These are phyloP conservation scores for Strigamia transsilvanica DNA, from an alignment of 2,888 invertebrate species.

Conservation along the genomic window DNA sequence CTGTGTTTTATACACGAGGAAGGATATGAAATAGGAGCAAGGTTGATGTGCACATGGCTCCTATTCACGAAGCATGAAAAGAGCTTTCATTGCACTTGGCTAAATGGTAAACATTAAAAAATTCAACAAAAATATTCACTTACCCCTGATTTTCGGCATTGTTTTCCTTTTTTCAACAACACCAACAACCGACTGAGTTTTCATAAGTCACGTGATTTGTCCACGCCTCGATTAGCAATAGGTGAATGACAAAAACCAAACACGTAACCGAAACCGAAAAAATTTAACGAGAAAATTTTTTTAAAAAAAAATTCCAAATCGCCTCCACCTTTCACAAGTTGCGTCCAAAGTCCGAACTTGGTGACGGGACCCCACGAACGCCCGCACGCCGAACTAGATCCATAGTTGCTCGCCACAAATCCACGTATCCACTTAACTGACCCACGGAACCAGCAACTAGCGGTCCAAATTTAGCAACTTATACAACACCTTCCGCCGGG, in stretches of 20 bases:
- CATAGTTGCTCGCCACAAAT: slow-evolving; percentile 1
- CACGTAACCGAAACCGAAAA: neutral
- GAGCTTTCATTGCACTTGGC: neutral
- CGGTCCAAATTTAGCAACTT: slow-evolving; percentile 34
- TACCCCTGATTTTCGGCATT: slow-evolving; percentile 31
- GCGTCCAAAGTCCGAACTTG: neutral
- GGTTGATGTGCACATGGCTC: slow-evolving; percentile 8
- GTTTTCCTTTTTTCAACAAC: neutral
- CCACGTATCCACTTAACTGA: neutral
- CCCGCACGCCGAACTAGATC: neutral
- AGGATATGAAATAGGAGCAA: slow-evolving; percentile 42
- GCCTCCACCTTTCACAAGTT: neutral
- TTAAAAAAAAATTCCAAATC: neutral
- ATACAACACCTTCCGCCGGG: slow-evolving; percentile 23
- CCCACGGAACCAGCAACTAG: neutral
- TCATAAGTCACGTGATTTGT: neutral
- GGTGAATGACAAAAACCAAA: neutral
- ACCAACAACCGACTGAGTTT: neutral
- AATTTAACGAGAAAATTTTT: neutral
- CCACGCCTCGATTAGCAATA: neutral
- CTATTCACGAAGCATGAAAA: slow-evolving; percentile 23
- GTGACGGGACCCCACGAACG: neutral
- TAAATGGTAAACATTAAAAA: neutral
- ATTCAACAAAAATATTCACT: neutral
- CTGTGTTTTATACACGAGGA: neutral